phyloP scores from a whole-genome alignment of 2,113 vertebrate species.

The Paramormyrops kingsleyae region DNA sequence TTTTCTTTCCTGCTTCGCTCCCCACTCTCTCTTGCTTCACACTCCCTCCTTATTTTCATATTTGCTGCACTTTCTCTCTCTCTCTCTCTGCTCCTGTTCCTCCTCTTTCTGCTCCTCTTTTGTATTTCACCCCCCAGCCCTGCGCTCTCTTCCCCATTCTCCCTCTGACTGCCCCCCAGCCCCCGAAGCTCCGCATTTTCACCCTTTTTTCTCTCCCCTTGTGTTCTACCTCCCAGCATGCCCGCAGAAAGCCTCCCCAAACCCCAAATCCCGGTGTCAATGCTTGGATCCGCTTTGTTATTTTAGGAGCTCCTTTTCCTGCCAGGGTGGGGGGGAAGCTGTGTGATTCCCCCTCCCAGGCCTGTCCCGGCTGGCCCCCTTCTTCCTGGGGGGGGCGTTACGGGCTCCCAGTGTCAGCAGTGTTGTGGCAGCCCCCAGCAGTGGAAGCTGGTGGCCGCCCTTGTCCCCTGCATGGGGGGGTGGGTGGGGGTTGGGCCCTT shows the following conservation, averaged over 20 bases:
- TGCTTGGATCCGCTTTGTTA: neutral
- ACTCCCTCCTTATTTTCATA: neutral
- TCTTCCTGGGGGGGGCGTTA: neutral
- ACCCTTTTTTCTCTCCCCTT: neutral
- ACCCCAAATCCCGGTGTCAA: neutral
- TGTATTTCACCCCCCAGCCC: neutral
- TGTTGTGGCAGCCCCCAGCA: neutral
- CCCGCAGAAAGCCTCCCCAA: neutral
- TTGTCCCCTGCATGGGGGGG: neutral
- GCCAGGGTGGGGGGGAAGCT: neutral
- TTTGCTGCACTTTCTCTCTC: neutral
- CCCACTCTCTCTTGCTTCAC: neutral
- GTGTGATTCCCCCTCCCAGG: neutral
- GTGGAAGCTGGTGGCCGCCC: neutral
- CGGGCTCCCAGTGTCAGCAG: neutral
- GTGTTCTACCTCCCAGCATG: neutral
- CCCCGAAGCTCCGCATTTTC: neutral
- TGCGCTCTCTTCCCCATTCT: neutral
- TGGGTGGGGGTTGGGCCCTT: neutral
- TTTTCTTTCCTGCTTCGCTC: neutral
- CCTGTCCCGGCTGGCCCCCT: neutral
- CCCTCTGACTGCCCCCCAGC: neutral
- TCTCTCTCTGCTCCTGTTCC: neutral
- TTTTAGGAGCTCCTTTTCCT: neutral
- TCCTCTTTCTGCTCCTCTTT: neutral